Conservation (phyloP, 2,113 vertebrate genomes). For the human region DNA sequence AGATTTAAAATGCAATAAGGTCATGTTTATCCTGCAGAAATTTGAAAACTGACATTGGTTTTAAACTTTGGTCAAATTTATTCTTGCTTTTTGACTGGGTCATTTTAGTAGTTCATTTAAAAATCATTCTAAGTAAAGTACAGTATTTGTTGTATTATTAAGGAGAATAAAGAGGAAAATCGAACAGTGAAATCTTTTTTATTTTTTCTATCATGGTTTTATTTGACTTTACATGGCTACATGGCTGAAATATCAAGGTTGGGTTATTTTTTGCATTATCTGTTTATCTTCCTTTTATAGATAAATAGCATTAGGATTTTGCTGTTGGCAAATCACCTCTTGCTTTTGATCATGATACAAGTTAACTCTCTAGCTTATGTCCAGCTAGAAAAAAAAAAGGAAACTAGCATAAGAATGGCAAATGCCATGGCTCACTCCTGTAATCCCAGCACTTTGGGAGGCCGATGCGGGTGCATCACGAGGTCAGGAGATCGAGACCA, state of each 20-base stretch:
- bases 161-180: conserved; percentile 61
- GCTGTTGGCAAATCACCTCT: neutral
- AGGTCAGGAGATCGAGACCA: too few relatives aligned
- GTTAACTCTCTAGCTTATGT: neutral
- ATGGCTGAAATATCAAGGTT: conserved; percentile 44
- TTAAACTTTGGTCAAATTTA: conserved; percentile 2
- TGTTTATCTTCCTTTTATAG: conserved; percentile 14
- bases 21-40: conserved; percentile 22
- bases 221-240: conserved; percentile 5
- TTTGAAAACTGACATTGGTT: neutral
- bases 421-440: neutral
- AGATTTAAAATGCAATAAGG: conserved; percentile 14
- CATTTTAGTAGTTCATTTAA: neutral
- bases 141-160: neutral
- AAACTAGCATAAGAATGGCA: neutral
- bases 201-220: conserved; percentile 62
- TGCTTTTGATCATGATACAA: neutral
- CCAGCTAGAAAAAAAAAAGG: neutral
- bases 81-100: neutral
- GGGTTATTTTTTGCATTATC: neutral
- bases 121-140: conserved; percentile 46
- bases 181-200: conserved; percentile 32
- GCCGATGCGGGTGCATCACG: too few relatives aligned
- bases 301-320: neutral
- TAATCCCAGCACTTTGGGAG: too few relatives aligned